phyloP scores from a whole-genome alignment of 2,113 vertebrate genomes.

The Lophotis ruficrista region DNA sequence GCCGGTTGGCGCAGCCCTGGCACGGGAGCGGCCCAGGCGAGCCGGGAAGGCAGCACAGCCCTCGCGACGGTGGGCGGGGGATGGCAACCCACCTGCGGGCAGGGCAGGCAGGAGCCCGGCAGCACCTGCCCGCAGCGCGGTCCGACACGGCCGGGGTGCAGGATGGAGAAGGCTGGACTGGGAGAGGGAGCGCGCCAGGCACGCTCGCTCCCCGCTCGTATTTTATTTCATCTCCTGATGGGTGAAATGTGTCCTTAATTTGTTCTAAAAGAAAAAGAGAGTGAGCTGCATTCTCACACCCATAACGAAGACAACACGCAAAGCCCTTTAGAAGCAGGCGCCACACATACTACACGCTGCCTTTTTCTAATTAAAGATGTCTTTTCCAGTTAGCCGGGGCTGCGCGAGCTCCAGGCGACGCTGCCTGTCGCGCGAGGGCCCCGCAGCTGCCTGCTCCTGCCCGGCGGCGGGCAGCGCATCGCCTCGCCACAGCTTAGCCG shows the following conservation, averaged over 20 bases:
- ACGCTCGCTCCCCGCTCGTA: not conserved
- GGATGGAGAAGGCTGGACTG: not conserved
- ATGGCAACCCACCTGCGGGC: not conserved
- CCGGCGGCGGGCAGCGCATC: not conserved
- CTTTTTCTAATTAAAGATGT: slow-evolving; percentile 55
- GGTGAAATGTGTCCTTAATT: slow-evolving; percentile 68
- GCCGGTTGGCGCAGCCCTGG: fast-evolving
- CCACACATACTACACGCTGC: slow-evolving; percentile 34
- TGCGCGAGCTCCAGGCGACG: fast-evolving
- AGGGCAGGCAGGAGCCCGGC: not conserved
- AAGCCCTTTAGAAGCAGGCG: slow-evolving; percentile 55
- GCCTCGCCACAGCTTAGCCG: not conserved
- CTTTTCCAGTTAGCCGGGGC: slow-evolving; percentile 9
- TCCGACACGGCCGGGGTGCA: fast-evolving
- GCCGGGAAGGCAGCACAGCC: fast-evolving
- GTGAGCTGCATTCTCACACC: slow-evolving; percentile 58
- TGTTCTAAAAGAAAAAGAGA: slow-evolving; percentile 44
- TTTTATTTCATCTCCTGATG: slow-evolving; percentile 44
- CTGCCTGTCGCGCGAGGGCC: not conserved
- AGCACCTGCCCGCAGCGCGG: not conserved
- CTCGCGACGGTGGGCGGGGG: fast-evolving
- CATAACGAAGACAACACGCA: slow-evolving; percentile 54
- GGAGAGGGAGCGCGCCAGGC: not conserved
- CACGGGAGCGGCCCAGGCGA: not conserved
- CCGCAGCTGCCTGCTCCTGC: not conserved